A percentile compares a stretch with the other conserved stretches of the same genome.
phyloP scores from a whole-genome alignment of 2,797 vertebrate genomes.

The Sebastes cheni region DNA sequence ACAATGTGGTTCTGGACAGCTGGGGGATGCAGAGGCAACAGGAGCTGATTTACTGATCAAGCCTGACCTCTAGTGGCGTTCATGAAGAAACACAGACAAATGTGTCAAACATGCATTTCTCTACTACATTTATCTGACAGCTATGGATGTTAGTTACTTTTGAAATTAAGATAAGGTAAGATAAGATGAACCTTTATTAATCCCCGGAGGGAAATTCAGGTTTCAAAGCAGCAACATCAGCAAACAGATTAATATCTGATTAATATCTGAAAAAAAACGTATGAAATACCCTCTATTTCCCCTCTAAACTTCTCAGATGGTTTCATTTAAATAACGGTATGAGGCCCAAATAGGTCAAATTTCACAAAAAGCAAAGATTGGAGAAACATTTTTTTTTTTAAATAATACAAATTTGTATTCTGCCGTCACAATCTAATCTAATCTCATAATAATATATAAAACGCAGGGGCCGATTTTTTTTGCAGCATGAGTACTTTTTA shows the following conservation, averaged over 20 bases:
- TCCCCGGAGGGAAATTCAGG: background rate
- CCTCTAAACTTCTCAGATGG: background rate
- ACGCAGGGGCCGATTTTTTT: too few species aligned
- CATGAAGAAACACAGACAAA: constrained; percentile 1
- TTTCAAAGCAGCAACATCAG: background rate
- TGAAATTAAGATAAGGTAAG: too few species aligned
- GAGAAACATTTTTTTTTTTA: background rate
- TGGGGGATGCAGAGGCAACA: background rate
- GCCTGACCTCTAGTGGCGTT: constrained; percentile 70
- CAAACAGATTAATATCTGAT: too few species aligned
- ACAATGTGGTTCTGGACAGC: background rate
- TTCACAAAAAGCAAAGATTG: background rate
- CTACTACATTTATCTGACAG: background rate
- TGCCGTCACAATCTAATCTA: too few species aligned
- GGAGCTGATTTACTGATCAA: constrained; percentile 21
- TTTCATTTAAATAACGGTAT: background rate
- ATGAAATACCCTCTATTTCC: too few species aligned
- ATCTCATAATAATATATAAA: too few species aligned
- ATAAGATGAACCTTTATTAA: too few species aligned
- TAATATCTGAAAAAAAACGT: too few species aligned
- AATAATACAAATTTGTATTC: too few species aligned
- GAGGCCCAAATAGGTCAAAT: background rate
- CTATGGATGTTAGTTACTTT: too few species aligned
- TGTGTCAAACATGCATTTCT: background rate
- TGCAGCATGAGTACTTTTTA: background rate